Percentiles rank a stretch among this genome's conserved stretches.
Evolutionary conservation across 2,113 vertebrate genomes (phyloP).

Genomic region (Hyla sarda): DNA sequence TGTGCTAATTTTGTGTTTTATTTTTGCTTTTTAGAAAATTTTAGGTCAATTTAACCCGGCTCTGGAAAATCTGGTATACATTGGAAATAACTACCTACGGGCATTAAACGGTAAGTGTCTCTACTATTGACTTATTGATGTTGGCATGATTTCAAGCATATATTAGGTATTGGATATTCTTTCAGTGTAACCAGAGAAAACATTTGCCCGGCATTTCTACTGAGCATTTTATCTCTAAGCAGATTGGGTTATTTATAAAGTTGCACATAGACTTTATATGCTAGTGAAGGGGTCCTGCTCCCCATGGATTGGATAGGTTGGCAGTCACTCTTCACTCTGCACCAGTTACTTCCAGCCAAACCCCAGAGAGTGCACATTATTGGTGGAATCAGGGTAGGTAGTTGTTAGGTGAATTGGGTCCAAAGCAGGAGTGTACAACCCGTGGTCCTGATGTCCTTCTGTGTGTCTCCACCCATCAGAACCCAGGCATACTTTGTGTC

Average conservation of each 20-base stretch:
- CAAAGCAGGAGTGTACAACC: too few species aligned
- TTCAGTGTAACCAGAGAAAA: not conserved
- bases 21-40: slow-evolving; percentile 76
- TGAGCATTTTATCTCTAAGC: not conserved
- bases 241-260: not conserved
- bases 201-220: not conserved
- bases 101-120: slow-evolving; percentile 85
- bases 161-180: not conserved
- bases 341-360: not conserved
- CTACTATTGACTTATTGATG: not conserved
- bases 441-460: too few species aligned
- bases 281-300: not conserved
- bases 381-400: too few species aligned
- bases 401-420: too few species aligned
- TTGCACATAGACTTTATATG: not conserved
- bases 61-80: slow-evolving; percentile 86
- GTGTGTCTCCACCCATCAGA: too few species aligned
- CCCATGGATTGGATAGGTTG: not conserved
- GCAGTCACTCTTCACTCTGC: not conserved
- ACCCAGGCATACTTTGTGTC: too few species aligned
- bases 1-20: too few species aligned
- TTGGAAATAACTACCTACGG: slow-evolving; percentile 89
- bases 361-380: not conserved
- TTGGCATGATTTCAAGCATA: not conserved
- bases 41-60: slow-evolving; percentile 91